phyloP scores from a whole-genome alignment of 2,113 vertebrate species.

The Thunnus thynnus region DNA sequence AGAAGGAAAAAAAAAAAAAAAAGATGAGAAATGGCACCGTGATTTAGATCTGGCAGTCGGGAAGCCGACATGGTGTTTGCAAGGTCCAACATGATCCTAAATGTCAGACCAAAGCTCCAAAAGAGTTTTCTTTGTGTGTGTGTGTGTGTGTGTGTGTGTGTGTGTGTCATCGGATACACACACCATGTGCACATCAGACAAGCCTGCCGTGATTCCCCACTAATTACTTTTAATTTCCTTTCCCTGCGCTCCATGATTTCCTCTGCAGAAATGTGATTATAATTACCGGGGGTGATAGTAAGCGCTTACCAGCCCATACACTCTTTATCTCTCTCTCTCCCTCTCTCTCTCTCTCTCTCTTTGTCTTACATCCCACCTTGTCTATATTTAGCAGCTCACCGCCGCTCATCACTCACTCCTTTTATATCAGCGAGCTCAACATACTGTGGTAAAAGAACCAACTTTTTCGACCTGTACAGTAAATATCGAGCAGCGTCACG shows the following conservation, averaged over 20 bases:
- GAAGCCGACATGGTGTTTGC: neutral
- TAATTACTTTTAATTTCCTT: conserved; percentile 43
- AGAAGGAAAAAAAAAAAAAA: neutral
- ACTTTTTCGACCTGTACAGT: conserved; percentile 16
- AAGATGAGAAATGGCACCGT: neutral
- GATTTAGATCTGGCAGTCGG: neutral
- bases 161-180: neutral
- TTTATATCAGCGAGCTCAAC: conserved; percentile 28
- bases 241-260: conserved; percentile 11
- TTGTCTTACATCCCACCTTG: conserved; percentile 63
- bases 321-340: neutral
- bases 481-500: conserved; percentile 49
- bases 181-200: neutral
- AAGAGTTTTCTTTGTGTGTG: too few relatives aligned
- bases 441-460: too few relatives aligned
- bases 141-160: too few relatives aligned
- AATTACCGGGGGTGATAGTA: conserved; percentile 50
- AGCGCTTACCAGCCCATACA: conserved; percentile 9
- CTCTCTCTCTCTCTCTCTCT: neutral
- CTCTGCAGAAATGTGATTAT: conserved; percentile 44
- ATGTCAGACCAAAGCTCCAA: neutral
- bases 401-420: conserved; percentile 45
- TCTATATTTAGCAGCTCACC: conserved; percentile 74
- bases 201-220: conserved; percentile 1
- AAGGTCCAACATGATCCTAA: too few relatives aligned